A percentile compares a stretch with the other conserved stretches of the same genome.
phyloP scores from a whole-genome alignment of 2,888 invertebrate species.

The Lithophane socia region DNA sequence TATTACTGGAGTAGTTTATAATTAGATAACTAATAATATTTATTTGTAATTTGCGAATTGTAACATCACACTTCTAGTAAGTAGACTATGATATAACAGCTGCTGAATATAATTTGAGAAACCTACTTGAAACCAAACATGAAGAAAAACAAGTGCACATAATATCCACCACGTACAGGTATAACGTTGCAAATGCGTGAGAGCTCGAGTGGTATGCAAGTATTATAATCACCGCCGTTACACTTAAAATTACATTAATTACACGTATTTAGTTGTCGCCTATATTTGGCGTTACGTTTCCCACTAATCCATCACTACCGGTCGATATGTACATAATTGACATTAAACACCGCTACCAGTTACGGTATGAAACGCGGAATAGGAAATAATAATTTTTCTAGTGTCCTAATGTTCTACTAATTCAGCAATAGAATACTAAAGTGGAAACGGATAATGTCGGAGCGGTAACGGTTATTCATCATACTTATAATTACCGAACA shows the following conservation, averaged over 20 bases:
- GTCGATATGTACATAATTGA: conserved; percentile 54
- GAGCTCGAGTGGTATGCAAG: conserved; percentile 23
- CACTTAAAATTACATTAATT: conserved; percentile 51
- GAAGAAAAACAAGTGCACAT: neutral
- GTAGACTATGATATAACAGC: neutral
- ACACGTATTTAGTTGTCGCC: conserved; percentile 45
- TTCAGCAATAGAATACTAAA: conserved; percentile 48
- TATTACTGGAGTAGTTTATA: neutral
- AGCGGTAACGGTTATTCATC: conserved; percentile 33
- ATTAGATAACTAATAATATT: neutral
- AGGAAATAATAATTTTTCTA: conserved; percentile 55
- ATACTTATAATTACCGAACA: conserved; percentile 41
- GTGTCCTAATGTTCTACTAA: conserved; percentile 31
- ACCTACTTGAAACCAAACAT: neutral
- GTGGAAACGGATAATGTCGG: conserved; percentile 31
- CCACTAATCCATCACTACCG: conserved; percentile 56
- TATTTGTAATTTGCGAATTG: neutral
- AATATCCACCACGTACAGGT: neutral
- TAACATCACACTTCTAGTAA: no score
- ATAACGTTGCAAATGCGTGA: conserved; percentile 19
- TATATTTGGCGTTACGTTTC: conserved; percentile 59
- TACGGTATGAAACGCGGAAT: conserved; percentile 57
- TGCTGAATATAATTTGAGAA: neutral
- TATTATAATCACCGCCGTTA: conserved; percentile 27
- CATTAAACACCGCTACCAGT: conserved; percentile 53